These are phyloP conservation scores for Cynodonichthys magdalenae DNA, from an alignment of 2,797 vertebrate species.

Conservation along the genomic window DNA sequence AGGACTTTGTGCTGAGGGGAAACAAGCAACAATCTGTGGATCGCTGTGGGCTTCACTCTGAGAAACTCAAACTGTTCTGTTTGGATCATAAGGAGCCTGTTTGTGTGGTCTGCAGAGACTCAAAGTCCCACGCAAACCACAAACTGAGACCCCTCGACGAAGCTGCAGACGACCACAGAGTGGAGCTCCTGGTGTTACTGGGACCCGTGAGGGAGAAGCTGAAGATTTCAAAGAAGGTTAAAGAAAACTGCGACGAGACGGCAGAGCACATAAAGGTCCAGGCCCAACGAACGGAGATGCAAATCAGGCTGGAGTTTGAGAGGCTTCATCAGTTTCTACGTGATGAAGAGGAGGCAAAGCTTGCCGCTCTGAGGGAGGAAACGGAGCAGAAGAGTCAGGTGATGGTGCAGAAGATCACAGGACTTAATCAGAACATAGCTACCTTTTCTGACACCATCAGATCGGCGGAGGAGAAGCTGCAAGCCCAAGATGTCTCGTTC, in stretches of 20 bases:
- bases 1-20: not conserved
- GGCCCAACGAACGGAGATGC: not conserved
- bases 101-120: constrained; percentile 10
- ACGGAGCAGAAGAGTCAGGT: constrained; percentile 20
- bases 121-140: constrained; percentile 24
- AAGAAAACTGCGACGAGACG: constrained; percentile 6
- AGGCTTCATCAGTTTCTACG: constrained; percentile 22
- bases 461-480: constrained; percentile 30
- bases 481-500: constrained; percentile 18
- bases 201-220: constrained; percentile 18
- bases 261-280: constrained; percentile 25
- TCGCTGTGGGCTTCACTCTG: constrained; percentile 15
- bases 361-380: constrained; percentile 26
- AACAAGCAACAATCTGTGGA: not conserved
- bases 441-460: constrained; percentile 20
- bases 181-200: constrained; percentile 11
- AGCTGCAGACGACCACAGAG: constrained; percentile 22
- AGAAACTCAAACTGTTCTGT: constrained; percentile 29
- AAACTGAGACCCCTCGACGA: constrained; percentile 35
- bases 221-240: constrained; percentile 7
- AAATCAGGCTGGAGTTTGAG: constrained; percentile 36
- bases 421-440: constrained; percentile 21
- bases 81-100: constrained; percentile 6
- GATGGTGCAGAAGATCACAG: constrained; percentile 13
- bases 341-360: constrained; percentile 37